A percentile compares a stretch with the other conserved stretches of the same genome.
These are phyloP conservation scores for Poecile atricapillus DNA, from an alignment of 2,113 vertebrate species.

Conservation along the genomic window DNA sequence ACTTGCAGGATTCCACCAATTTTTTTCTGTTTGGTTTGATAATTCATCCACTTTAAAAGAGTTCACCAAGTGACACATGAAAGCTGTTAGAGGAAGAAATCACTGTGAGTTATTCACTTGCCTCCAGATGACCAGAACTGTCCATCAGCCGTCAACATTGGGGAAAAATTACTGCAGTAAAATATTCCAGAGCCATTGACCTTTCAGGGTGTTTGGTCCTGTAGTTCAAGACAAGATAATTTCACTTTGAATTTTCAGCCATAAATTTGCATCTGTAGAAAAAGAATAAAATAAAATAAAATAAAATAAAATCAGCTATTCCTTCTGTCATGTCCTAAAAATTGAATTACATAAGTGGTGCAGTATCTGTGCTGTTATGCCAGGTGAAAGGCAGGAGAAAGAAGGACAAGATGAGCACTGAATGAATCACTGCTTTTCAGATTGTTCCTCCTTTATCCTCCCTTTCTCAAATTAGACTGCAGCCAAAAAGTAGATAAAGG, in stretches of 20 bases:
- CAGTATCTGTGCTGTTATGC: not conserved
- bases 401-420: not conserved
- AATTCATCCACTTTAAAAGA: not conserved
- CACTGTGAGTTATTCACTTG: not conserved
- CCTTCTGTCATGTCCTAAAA: not conserved
- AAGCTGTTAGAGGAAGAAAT: not conserved
- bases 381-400: not conserved
- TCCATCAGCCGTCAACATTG: fast-evolving
- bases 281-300: no score
- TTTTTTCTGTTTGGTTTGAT: not conserved
- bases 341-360: not conserved
- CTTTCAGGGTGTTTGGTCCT: not conserved
- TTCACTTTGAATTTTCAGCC: not conserved
- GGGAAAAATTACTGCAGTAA: not conserved
- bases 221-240: not conserved
- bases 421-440: not conserved
- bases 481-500: not conserved
- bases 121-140: not conserved
- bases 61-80: not conserved
- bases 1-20: not conserved
- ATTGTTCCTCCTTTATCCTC: not conserved
- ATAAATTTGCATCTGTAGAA: not conserved
- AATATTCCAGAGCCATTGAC: not conserved
- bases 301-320: not conserved
- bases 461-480: not conserved